phyloP scores from a whole-genome alignment of 2,797 vertebrate genomes.

The Phoeniculus purpureus region DNA sequence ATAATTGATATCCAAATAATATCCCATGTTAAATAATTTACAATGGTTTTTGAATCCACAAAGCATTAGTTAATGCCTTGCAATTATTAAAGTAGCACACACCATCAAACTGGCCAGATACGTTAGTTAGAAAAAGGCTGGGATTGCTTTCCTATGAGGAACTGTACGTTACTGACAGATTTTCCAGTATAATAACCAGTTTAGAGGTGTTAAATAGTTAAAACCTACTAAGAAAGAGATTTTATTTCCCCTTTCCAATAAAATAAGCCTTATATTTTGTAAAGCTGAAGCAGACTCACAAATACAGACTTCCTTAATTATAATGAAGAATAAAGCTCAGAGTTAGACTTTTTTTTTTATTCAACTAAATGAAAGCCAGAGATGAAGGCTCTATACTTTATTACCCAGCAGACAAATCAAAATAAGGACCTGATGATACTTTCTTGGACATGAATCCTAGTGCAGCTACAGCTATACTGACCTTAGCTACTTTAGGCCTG shows the following conservation, averaged over 20 bases:
- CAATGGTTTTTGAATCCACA: conserved; percentile 30
- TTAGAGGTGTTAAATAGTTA: not conserved
- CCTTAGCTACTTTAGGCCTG: not conserved
- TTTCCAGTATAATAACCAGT: not conserved
- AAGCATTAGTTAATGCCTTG: conserved; percentile 43
- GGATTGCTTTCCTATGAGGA: not conserved
- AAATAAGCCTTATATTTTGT: not conserved
- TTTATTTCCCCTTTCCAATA: not conserved
- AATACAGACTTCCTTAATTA: not conserved
- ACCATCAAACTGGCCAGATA: not conserved
- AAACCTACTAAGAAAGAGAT: not conserved
- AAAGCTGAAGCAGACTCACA: not conserved
- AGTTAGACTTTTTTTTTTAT: too few species aligned
- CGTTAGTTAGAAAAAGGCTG: not conserved
- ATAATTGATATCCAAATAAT: conserved; percentile 40
- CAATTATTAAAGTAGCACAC: conserved; percentile 16
- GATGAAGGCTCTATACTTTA: not conserved
- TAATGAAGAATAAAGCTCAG: not conserved
- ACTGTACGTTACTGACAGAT: not conserved
- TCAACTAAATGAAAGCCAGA: not conserved
- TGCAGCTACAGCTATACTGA: not conserved
- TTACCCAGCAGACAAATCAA: not conserved
- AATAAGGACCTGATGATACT: not conserved
- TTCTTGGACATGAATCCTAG: not conserved
- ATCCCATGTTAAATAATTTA: conserved; percentile 38